Percentiles rank a stretch among this genome's conserved stretches.
These are phyloP conservation scores for Plectus sambesii DNA, from an alignment of 1,140 invertebrate genomes.

Conservation along the genomic window DNA sequence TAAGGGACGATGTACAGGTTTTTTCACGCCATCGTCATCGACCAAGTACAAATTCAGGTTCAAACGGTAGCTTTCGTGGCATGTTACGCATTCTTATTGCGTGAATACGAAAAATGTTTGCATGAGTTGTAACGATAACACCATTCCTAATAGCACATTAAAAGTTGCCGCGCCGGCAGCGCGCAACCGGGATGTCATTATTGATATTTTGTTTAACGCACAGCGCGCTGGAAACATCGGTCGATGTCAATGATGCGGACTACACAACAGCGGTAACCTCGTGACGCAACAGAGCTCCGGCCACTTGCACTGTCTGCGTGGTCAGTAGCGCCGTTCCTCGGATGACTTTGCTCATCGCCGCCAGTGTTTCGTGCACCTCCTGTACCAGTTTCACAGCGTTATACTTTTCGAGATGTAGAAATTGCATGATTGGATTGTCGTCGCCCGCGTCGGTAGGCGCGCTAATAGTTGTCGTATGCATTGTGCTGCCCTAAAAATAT, in stretches of 20 bases:
- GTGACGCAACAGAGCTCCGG: slow-evolving; percentile 53
- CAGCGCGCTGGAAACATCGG: too few species aligned
- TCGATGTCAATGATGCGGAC: too few species aligned
- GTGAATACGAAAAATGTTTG: not conserved
- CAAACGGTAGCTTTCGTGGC: slow-evolving; percentile 5
- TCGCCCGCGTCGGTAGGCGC: slow-evolving; percentile 37
- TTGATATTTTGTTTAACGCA: too few species aligned
- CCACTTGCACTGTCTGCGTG: slow-evolving; percentile 51
- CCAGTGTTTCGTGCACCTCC: slow-evolving; percentile 54
- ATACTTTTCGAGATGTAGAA: slow-evolving; percentile 54
- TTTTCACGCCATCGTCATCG: slow-evolving; percentile 9
- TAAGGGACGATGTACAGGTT: too few species aligned
- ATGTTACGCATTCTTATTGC: slow-evolving; percentile 12
- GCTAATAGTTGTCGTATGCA: slow-evolving; percentile 43
- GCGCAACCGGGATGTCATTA: too few species aligned
- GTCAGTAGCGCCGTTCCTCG: slow-evolving; percentile 53
- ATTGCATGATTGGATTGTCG: slow-evolving; percentile 50
- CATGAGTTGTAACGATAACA: too few species aligned
- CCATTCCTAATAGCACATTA: too few species aligned
- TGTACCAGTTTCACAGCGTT: slow-evolving; percentile 51
- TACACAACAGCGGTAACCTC: too few species aligned
- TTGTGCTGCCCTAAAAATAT: slow-evolving; percentile 29
- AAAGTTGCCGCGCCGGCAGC: too few species aligned
- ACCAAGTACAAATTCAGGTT: slow-evolving; percentile 1
- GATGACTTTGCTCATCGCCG: slow-evolving; percentile 56